Percentiles rank a stretch among this genome's conserved stretches.
Evolutionary conservation across 2,113 vertebrate species (phyloP).

Genomic region (Dasyurus viverrinus): DNA sequence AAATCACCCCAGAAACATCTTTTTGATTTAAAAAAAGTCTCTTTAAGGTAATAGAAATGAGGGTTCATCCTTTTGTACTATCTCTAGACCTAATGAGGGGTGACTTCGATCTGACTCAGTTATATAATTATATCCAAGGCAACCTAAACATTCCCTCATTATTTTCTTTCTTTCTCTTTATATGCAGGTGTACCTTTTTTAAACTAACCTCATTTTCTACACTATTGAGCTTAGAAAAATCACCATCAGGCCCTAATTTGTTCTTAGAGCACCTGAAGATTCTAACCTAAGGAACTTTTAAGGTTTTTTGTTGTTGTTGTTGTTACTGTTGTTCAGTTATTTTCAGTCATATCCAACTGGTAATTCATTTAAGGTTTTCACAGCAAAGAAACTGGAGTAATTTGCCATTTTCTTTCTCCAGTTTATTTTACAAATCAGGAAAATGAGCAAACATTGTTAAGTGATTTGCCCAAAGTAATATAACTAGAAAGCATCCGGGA

Average conservation of each 20-base stretch:
- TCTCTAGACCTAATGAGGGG: too few species aligned
- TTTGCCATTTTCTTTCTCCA: background rate
- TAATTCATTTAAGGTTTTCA: background rate
- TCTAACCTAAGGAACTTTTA: background rate
- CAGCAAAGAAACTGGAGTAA: background rate
- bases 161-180: background rate
- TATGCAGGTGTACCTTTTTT: background rate
- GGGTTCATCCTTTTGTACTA: background rate
- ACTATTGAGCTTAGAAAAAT: background rate
- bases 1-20: background rate
- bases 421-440: background rate
- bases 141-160: rapidly evolving
- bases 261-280: background rate
- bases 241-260: background rate
- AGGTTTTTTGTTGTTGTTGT: background rate
- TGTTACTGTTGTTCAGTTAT: background rate
- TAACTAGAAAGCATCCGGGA: background rate
- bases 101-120: too few species aligned
- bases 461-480: background rate
- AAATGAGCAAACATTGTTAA: background rate
- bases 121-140: background rate
- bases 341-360: background rate
- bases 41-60: background rate
- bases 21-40: background rate
- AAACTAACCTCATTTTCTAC: background rate